These are phyloP conservation scores for Taxidea taxus DNA, from an alignment of 2,113 vertebrate species.

Conservation along the genomic window DNA sequence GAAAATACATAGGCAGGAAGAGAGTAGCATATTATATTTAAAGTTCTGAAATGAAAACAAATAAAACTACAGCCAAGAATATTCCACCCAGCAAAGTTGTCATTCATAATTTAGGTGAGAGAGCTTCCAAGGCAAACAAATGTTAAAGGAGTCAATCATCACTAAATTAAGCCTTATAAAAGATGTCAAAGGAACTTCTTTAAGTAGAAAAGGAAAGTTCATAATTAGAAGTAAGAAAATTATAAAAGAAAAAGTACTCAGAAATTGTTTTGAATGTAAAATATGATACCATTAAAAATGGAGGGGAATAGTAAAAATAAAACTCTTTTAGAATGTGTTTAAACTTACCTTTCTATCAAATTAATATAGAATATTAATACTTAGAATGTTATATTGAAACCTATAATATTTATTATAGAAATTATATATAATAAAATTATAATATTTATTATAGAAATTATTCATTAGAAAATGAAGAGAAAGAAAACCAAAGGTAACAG, in stretches of 20 bases:
- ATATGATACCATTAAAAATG: not conserved
- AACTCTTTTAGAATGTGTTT: not conserved
- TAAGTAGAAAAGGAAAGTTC: not conserved
- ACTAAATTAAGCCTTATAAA: not conserved
- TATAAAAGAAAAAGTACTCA: not conserved
- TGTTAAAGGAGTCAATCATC: not conserved
- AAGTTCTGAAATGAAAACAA: not conserved
- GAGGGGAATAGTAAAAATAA: not conserved
- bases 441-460: too few relatives aligned
- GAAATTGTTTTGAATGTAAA: not conserved
- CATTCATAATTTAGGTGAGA: not conserved
- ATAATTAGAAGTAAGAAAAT: not conserved
- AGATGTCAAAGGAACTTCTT: not conserved
- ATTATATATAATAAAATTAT: too few relatives aligned
- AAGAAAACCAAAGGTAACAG: not conserved
- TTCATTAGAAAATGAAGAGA: not conserved
- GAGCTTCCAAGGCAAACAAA: not conserved
- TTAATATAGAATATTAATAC: not conserved
- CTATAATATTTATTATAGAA: not conserved
- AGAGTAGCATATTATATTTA: not conserved
- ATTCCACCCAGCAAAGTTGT: not conserved
- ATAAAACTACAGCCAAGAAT: not conserved
- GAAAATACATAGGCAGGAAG: not conserved
- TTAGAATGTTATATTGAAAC: not conserved
- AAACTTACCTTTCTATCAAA: not conserved